Evolutionary conservation across 2,113 vertebrate genomes (phyloP).

Genomic region (Thomomys bottae): DNA sequence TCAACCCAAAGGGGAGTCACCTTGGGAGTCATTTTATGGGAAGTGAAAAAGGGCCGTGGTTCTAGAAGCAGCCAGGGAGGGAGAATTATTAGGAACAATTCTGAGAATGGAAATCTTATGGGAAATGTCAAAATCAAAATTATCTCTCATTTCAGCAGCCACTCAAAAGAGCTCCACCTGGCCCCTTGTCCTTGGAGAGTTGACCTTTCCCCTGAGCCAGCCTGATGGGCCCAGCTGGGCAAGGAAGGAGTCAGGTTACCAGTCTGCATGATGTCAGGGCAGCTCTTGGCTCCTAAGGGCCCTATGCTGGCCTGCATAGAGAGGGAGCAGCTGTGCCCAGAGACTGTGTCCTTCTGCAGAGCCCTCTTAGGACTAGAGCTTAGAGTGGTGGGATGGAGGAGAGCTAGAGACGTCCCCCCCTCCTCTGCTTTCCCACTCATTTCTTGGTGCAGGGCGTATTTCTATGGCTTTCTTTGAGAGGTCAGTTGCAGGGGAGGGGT

Average conservation of each 20-base stretch:
- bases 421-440: neutral
- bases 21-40: neutral
- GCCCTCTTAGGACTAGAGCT: neutral
- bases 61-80: neutral
- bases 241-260: constrained; percentile 58
- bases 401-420: neutral
- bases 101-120: constrained; percentile 45
- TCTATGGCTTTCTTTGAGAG: neutral
- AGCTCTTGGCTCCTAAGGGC: constrained; percentile 15
- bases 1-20: neutral
- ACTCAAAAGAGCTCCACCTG: constrained; percentile 69
- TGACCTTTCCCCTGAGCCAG: constrained; percentile 55
- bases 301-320: fast-evolving
- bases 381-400: neutral
- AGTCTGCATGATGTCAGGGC: constrained; percentile 60
- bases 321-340: constrained; percentile 28
- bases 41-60: neutral
- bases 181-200: constrained; percentile 48
- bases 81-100: neutral
- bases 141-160: constrained; percentile 72
- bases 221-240: constrained; percentile 2
- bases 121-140: constrained; percentile 66
- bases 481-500: neutral
- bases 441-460: neutral
- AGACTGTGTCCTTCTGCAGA: neutral